These are phyloP conservation scores for Polydrusus tereticollis DNA, from an alignment of 2,888 invertebrate genomes.

Conservation along the genomic window DNA sequence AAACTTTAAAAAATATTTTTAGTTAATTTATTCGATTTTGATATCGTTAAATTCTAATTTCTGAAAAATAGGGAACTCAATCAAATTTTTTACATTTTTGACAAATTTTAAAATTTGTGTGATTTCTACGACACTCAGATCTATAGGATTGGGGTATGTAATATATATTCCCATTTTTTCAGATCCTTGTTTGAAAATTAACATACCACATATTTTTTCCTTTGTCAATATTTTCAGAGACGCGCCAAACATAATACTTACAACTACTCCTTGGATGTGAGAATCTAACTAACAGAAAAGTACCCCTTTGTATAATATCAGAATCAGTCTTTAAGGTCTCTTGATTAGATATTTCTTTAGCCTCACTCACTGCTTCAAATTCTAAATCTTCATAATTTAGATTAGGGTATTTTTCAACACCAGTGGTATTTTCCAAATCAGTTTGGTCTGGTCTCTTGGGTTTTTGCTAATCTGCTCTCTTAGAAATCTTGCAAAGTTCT, in stretches of 20 bases:
- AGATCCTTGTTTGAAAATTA: too few relatives aligned
- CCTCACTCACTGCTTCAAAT: not conserved
- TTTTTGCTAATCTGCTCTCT: slow-evolving; percentile 13
- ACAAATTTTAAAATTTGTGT: too few relatives aligned
- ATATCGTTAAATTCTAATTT: too few relatives aligned
- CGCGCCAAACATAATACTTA: slow-evolving; percentile 32
- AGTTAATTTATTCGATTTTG: too few relatives aligned
- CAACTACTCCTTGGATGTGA: slow-evolving; percentile 1
- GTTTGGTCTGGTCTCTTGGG: slow-evolving; percentile 2
- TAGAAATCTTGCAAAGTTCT: slow-evolving; percentile 16
- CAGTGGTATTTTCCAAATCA: slow-evolving; percentile 5
- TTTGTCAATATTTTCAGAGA: not conserved
- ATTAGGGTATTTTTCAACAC: not conserved
- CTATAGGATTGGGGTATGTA: too few relatives aligned
- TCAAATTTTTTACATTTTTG: too few relatives aligned
- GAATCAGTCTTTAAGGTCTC: slow-evolving; percentile 9
- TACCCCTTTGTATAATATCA: not conserved
- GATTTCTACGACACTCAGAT: too few relatives aligned
- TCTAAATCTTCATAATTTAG: slow-evolving; percentile 13
- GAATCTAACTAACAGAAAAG: slow-evolving; percentile 32
- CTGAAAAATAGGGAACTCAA: too few relatives aligned
- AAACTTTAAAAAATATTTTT: too few relatives aligned
- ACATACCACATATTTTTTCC: slow-evolving; percentile 28
- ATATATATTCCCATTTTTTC: too few relatives aligned
- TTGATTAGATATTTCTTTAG: slow-evolving; percentile 14